Evolutionary conservation across 2,797 vertebrate species (phyloP).

Genomic region (Rhodeus uyekii): DNA sequence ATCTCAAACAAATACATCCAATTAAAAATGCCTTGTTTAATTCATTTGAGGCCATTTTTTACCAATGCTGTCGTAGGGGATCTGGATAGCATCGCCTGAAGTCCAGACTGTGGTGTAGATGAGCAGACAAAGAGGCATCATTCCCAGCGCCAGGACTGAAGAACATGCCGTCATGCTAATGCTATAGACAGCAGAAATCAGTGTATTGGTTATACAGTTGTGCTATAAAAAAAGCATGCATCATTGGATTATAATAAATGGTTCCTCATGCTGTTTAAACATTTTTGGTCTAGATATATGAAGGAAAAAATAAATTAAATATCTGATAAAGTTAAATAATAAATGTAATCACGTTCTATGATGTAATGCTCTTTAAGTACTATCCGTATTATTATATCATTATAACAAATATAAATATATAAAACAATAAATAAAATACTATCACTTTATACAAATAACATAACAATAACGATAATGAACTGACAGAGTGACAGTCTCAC

Average conservation of each 20-base stretch:
- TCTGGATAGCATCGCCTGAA: conserved; percentile 75
- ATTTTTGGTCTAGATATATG: background rate
- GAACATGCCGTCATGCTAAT: conserved; percentile 98
- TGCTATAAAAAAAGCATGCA: background rate
- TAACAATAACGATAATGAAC: background rate
- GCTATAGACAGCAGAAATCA: conserved; percentile 70
- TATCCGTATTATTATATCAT: background rate
- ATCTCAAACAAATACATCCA: background rate
- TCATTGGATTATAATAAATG: background rate
- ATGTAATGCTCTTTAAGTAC: background rate
- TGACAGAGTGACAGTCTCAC: conserved; percentile 71
- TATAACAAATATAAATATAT: background rate
- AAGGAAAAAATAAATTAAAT: no score
- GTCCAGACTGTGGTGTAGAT: conserved; percentile 90
- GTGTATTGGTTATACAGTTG: background rate
- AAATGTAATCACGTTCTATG: background rate
- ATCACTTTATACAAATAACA: background rate
- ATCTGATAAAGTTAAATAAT: background rate
- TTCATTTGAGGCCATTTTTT: conserved; percentile 54
- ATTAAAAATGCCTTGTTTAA: background rate
- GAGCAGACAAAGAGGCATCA: conserved; percentile 96
- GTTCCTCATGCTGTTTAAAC: background rate
- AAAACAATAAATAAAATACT: no score
- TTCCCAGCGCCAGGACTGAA: conserved; percentile 91
- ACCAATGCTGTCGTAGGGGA: conserved; percentile 94